A percentile compares a stretch with the other conserved stretches of the same genome.
Conservation (phyloP, 2,888 invertebrate species). For the Leptura quadrifasciata region DNA sequence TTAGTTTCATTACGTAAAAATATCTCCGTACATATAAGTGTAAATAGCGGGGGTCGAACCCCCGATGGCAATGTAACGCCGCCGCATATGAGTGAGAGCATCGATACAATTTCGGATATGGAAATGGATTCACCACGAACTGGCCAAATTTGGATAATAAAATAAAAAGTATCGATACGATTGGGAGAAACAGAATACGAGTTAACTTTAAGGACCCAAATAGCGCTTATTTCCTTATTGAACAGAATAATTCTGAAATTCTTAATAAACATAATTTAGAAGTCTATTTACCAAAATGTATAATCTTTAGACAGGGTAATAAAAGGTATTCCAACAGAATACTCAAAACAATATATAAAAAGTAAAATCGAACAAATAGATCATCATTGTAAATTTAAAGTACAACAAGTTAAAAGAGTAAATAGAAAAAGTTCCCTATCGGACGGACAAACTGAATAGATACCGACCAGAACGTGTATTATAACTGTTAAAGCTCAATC, state of each 20-base stretch:
- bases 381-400: constrained; percentile 7
- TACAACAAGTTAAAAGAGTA: background rate
- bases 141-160: constrained; percentile 1
- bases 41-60: too few species aligned
- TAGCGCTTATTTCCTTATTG: background rate
- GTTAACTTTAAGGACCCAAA: background rate
- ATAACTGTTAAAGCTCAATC: background rate
- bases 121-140: too few species aligned
- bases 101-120: too few species aligned
- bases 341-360: background rate
- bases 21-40: too few species aligned
- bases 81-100: too few species aligned
- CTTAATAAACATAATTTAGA: background rate
- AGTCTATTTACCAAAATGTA: background rate
- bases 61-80: too few species aligned
- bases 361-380: background rate
- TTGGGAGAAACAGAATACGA: background rate
- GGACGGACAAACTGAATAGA: background rate
- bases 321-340: constrained; percentile 11
- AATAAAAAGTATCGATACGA: background rate
- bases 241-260: background rate
- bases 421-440: background rate
- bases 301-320: constrained; percentile 10
- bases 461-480: background rate
- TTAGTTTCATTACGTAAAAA: too few species aligned